Base-by-base conservation (phyloP, 2,113 vertebrate genomes). In the Orycteropus afer region DNA sequence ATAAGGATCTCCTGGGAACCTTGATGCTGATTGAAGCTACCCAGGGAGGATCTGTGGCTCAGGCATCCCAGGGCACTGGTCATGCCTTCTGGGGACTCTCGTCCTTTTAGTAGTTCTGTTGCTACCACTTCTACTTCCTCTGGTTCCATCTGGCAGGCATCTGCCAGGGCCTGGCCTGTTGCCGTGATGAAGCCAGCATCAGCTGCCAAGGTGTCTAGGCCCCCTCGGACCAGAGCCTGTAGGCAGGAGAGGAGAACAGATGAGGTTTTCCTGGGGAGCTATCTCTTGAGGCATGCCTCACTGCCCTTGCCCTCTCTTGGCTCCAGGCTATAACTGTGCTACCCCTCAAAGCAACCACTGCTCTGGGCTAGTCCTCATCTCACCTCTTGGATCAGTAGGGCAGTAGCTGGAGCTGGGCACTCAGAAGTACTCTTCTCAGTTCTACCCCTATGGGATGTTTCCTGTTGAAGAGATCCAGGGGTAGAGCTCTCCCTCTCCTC, bases 351-450 rank as follows among this genome's bases (percentile, higher is more conserved):
- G 0, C 13, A 61, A 2, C 57, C 23, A 4, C 51, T 2, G 29
- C 7, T 49, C 59, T 1, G 1, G 14, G 45, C 49, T 45, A 57
- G 65, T 27, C 42, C 40, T 12, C 34, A 12, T 3, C 97, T 98
- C 96, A 99, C 99, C 99, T 99, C 98, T 59, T 98, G 98, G 80
- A 99, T 98, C 29, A 99, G 98, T 93, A 98, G 98, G 95, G 98
- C 98, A 3, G 98, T 98, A 40, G 98, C 98, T 2, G 98, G 95
- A 2, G 96, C 97, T 14, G 82, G 96, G 77, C 71, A 49, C 47
- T 67, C 67, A 17, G 78, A 13, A 13, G 49, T 42, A 1, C 47
- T 32, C 12, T 93, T 94, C 76, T n/a, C 40, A 15, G 90, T 89
- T 73, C 67, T 69, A 15, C 15, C 0, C 0, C 63, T 7, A 9